A percentile compares a stretch with the other conserved stretches of the same genome.
These are phyloP conservation scores for Porites divaricata DNA, from an alignment of 92 coral and sea anemone genomes.

Conservation along the genomic window DNA sequence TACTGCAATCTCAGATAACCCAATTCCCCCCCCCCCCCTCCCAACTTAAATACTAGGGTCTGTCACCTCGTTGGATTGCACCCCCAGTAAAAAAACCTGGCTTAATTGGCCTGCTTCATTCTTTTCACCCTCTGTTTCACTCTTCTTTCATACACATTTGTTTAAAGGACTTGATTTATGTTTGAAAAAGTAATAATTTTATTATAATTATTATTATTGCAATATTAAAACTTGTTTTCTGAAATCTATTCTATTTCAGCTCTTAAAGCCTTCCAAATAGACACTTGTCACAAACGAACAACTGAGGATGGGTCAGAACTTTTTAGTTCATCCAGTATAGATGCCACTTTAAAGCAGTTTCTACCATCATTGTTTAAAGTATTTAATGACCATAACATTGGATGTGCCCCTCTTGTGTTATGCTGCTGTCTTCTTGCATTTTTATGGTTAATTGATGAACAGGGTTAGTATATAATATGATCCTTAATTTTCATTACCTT, in stretches of 20 bases:
- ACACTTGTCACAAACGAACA: neutral
- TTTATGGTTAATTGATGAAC: slow-evolving; percentile 62
- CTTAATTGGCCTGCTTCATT: too few relatives aligned
- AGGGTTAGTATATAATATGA: slow-evolving; percentile 33
- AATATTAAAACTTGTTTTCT: too few relatives aligned
- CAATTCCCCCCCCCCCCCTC: too few relatives aligned
- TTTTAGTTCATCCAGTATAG: slow-evolving; percentile 7
- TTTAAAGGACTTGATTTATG: too few relatives aligned
- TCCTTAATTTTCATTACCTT: neutral
- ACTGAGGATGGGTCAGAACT: neutral
- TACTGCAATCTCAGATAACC: too few relatives aligned
- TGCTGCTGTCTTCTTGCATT: slow-evolving; percentile 59
- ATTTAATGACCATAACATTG: neutral
- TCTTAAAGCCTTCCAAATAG: slow-evolving; percentile 10
- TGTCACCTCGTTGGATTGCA: too few relatives aligned
- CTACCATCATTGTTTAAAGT: slow-evolving; percentile 33
- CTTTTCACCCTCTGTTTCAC: too few relatives aligned
- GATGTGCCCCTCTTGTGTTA: slow-evolving; percentile 32
- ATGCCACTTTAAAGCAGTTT: neutral
- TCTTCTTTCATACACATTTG: too few relatives aligned
- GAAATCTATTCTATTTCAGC: slow-evolving; percentile 2
- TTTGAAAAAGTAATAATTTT: neutral
- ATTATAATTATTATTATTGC: neutral
- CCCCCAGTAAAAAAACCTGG: too few relatives aligned
- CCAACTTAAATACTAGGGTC: too few relatives aligned